Conservation (phyloP, 2,888 invertebrate species). For the Phalera bucephala region DNA sequence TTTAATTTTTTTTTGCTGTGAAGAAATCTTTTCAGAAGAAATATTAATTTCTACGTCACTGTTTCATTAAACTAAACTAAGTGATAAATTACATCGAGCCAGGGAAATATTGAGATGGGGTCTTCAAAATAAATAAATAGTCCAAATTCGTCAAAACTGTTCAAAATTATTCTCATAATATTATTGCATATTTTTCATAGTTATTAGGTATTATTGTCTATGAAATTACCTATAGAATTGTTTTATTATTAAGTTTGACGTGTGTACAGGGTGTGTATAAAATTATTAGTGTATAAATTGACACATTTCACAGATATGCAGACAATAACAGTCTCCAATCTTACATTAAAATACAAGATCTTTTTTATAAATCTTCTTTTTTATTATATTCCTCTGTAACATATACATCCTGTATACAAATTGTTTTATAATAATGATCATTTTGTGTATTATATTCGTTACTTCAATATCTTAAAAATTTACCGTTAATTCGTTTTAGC, state of each 20-base stretch:
- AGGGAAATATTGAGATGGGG: too few relatives aligned
- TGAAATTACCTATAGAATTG: constrained; percentile 34
- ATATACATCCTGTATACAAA: neutral
- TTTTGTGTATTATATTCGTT: neutral
- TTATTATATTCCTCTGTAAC: neutral
- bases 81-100: too few relatives aligned
- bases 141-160: too few relatives aligned
- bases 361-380: too few relatives aligned
- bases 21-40: too few relatives aligned
- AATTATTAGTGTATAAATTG: neutral
- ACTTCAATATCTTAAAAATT: neutral
- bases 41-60: too few relatives aligned
- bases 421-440: neutral
- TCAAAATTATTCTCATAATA: neutral
- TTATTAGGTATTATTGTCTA: constrained; percentile 14
- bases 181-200: constrained; percentile 8
- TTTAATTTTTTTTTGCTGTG: too few relatives aligned
- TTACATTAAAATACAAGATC: too few relatives aligned
- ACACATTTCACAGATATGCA: neutral
- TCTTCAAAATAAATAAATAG: too few relatives aligned
- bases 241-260: constrained; percentile 15
- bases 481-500: too few relatives aligned
- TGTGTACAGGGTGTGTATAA: constrained; percentile 17
- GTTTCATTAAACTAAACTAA: too few relatives aligned
- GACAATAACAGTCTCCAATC: too few relatives aligned